Evolutionary conservation across 1,140 invertebrate species (phyloP).

Genomic region (Trypoxylus dichotomus): DNA sequence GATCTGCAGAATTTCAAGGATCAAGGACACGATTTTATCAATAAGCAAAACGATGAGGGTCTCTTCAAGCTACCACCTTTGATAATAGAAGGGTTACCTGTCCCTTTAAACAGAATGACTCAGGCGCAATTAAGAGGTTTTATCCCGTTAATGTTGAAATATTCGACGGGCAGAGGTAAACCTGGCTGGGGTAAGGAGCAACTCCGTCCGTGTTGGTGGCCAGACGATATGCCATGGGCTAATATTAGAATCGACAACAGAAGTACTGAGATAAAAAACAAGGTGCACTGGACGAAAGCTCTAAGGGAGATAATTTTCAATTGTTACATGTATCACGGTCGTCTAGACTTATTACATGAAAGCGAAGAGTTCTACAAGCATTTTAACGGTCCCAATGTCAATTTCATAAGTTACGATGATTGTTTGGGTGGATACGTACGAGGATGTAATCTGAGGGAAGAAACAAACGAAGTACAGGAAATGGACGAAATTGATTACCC

Average conservation of each 20-base stretch:
- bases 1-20: background rate
- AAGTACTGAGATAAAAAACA: conserved; percentile 94
- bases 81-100: conserved; percentile 95
- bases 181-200: conserved; percentile 96
- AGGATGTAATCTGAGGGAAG: background rate
- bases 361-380: background rate
- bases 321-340: conserved; percentile 96
- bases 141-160: conserved; percentile 97
- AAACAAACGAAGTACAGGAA: background rate
- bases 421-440: background rate
- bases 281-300: conserved; percentile 97
- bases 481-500: background rate
- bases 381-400: background rate
- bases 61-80: conserved; percentile 92
- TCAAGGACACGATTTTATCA: background rate
- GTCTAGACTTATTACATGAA: conserved; percentile 82
- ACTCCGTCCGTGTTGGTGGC: conserved; percentile 95
- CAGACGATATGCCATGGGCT: conserved; percentile 93
- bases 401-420: background rate
- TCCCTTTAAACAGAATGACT: conserved; percentile 98
- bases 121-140: conserved; percentile 94
- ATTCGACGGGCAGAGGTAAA: conserved; percentile 93
- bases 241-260: conserved; percentile 96
- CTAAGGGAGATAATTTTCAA: conserved; percentile 95
- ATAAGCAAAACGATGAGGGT: background rate